These are phyloP conservation scores for Lasiurus borealis DNA, from an alignment of 2,113 vertebrate species.

Conservation along the genomic window DNA sequence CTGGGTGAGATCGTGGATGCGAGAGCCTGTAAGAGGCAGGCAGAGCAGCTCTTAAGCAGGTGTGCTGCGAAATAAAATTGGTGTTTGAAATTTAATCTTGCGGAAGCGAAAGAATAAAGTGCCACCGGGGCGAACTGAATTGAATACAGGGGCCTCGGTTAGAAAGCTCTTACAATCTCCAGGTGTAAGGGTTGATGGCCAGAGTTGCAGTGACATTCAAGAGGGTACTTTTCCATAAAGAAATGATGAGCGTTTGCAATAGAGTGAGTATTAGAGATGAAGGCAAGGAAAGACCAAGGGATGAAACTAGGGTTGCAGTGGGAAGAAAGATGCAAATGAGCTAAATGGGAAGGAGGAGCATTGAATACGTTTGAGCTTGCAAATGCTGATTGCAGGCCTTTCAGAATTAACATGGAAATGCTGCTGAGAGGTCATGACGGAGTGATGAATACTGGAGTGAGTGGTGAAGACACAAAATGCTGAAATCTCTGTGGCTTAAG, in stretches of 20 bases:
- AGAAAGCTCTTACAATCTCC: neutral
- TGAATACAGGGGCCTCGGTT: neutral
- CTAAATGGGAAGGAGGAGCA: neutral
- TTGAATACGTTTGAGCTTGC: neutral
- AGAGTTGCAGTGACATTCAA: neutral
- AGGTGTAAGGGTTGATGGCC: neutral
- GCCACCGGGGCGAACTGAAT: neutral
- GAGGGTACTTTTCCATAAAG: neutral
- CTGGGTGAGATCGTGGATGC: neutral
- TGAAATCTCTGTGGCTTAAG: neutral
- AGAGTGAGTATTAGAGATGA: neutral
- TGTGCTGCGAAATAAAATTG: constrained; percentile 37
- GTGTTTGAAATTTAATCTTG: constrained; percentile 22
- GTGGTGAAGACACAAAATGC: neutral
- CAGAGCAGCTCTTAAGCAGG: constrained; percentile 9
- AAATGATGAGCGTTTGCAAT: neutral
- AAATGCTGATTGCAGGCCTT: neutral
- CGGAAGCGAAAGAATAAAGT: constrained; percentile 41
- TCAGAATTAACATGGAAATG: constrained; percentile 2
- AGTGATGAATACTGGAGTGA: neutral
- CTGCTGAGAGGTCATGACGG: neutral
- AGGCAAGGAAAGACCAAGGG: neutral
- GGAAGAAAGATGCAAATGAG: constrained; percentile 2
- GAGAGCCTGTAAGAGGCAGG: neutral
- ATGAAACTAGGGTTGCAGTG: neutral